Percentiles rank a stretch among this genome's conserved stretches.
These are phyloP conservation scores for Acrocephalus kingi DNA, from an alignment of 2,113 vertebrate genomes.

Conservation along the genomic window DNA sequence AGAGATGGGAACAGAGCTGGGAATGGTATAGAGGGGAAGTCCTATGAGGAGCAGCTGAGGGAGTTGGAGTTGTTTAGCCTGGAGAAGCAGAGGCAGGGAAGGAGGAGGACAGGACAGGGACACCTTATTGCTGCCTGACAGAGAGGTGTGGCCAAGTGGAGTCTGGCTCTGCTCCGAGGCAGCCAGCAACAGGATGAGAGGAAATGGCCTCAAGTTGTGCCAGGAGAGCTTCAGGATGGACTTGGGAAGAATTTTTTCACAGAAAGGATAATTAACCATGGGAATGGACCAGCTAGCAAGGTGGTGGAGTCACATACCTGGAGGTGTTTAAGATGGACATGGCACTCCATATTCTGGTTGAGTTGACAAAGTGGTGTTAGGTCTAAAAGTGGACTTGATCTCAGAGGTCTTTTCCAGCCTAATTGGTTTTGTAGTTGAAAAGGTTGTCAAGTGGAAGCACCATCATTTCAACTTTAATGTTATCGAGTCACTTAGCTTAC, in stretches of 20 bases:
- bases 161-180: not conserved
- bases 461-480: not conserved
- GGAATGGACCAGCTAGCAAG: no score
- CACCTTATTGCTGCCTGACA: not conserved
- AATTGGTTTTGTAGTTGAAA: not conserved
- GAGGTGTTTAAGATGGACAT: accelerated
- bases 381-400: not conserved
- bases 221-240: not conserved
- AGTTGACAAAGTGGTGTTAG: not conserved
- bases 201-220: not conserved
- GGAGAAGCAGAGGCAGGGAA: not conserved
- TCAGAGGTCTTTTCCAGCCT: not conserved
- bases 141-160: not conserved
- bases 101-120: not conserved
- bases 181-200: accelerated
- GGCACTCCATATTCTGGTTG: not conserved
- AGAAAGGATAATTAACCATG: not conserved
- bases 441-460: not conserved
- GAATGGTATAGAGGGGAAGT: not conserved
- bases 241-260: not conserved
- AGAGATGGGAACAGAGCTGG: not conserved
- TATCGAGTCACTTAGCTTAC: not conserved
- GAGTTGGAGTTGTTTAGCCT: not conserved
- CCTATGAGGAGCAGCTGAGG: not conserved
- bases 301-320: not conserved